Evolutionary conservation across 2,888 invertebrate genomes (phyloP), one percentile per base, ranked within the genome.

Genomic region (Slavum lentiscoides): DNA sequence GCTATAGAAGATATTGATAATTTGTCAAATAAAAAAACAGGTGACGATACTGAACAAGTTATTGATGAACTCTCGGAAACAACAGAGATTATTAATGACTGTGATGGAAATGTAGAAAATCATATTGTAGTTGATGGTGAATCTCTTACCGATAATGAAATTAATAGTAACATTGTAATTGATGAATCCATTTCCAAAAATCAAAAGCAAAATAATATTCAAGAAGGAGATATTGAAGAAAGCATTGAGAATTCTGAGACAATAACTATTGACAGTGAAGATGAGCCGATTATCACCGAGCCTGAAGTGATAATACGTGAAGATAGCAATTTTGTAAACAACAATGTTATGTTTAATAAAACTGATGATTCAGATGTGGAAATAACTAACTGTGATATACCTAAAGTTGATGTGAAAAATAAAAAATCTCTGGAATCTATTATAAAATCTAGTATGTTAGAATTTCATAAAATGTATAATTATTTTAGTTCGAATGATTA

Each of bases 331-430:
- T 30, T 8, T 8, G 19, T 1, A 43, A 67, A 67, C 11, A 39
- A 58, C 58, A 17, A 58, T 6, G 69, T 80, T 53, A 70, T 70
- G 64, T 55, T 70, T 21, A 64, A 62, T 55, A 69, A 76, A 17
- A 15, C 30, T 9, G 76, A 76, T 61, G 70, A 64, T 80, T 72
- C 77, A 61, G 70, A 80, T 80, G 23, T 70, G 43, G 64, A 70
- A 80, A 80, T 80, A 21, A 80, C 64, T 55, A 21, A n/a, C n/a
- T 62, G 55, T 62, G 53, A 61, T 23, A 21, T 43, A 39, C 17
- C 61, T 13, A 55, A 39, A 39, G 62, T 23, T 64, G 53, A 61
- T 23, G 39, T 70, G 1, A 11, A 62, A 39, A 61, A 55, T 55
- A 80, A 70, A 21, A 23, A 74, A 21, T 55, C 64, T 23, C 2